phyloP scores from a whole-genome alignment of 2,888 invertebrate species.

The Sinelater perroti region DNA sequence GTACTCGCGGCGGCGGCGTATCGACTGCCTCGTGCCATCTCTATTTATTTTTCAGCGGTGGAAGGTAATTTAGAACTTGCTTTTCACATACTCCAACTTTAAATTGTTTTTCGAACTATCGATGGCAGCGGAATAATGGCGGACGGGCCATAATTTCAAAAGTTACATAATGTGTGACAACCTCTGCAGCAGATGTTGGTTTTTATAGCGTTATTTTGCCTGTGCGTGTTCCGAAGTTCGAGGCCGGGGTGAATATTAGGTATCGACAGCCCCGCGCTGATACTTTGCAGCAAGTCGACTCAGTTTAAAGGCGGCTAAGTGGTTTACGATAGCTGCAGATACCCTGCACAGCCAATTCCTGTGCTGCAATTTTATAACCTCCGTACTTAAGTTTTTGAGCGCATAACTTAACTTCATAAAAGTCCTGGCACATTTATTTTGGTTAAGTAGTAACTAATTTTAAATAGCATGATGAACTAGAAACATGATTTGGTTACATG shows the following conservation, averaged over 20 bases:
- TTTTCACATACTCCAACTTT: slow-evolving; percentile 28
- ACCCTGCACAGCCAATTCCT: not conserved
- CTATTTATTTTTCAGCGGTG: slow-evolving; percentile 17
- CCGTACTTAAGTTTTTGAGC: too few relatives aligned
- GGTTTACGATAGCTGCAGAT: not conserved
- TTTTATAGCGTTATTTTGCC: slow-evolving; percentile 35
- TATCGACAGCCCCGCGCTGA: slow-evolving; percentile 6
- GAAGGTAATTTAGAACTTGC: slow-evolving; percentile 23
- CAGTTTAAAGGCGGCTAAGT: not conserved
- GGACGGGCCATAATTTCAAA: slow-evolving; percentile 31
- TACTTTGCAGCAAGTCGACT: slow-evolving; percentile 7
- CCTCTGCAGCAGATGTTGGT: slow-evolving; percentile 31
- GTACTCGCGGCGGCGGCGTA: not conserved
- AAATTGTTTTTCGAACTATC: slow-evolving; percentile 32
- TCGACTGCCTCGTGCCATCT: slow-evolving; percentile 2
- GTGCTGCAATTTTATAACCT: too few relatives aligned
- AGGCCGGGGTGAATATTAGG: slow-evolving; percentile 26
- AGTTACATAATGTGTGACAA: slow-evolving; percentile 32
- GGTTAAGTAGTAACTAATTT: too few relatives aligned
- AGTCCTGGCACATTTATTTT: too few relatives aligned
- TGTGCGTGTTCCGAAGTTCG: slow-evolving; percentile 22
- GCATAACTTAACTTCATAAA: too few relatives aligned
- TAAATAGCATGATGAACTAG: too few relatives aligned
- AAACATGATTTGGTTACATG: too few relatives aligned
- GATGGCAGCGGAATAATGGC: slow-evolving; percentile 30